Conservation (phyloP, 2,888 invertebrate species). For the Hyppa rectilinea region DNA sequence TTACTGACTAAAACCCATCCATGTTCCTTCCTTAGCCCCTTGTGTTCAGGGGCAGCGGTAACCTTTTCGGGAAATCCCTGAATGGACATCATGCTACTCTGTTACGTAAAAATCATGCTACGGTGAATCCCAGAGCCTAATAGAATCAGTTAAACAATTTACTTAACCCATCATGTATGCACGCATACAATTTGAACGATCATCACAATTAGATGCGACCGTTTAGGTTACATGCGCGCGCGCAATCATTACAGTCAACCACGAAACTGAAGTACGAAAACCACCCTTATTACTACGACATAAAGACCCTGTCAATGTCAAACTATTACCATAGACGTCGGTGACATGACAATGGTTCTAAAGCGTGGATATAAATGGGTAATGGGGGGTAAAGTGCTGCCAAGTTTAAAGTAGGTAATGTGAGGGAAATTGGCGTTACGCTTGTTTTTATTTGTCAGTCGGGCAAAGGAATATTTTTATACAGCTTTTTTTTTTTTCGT, state of each 20-base stretch:
- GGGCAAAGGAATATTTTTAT: background rate
- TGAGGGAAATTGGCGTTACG: background rate
- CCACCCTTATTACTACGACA: background rate
- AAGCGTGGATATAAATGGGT: constrained; percentile 32
- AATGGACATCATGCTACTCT: too few relatives aligned
- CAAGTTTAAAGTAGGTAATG: constrained; percentile 29
- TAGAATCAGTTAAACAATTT: constrained; percentile 19
- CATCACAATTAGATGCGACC: constrained; percentile 46
- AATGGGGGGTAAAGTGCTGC: constrained; percentile 24
- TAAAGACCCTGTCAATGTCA: background rate
- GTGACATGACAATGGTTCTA: background rate
- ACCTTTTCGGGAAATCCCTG: too few relatives aligned
- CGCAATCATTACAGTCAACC: constrained; percentile 37
- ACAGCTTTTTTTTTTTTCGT: too few relatives aligned
- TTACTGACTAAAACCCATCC: too few relatives aligned
- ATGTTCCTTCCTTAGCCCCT: too few relatives aligned
- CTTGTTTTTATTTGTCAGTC: background rate
- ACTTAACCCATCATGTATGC: constrained; percentile 16
- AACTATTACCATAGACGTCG: background rate
- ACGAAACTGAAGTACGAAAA: background rate
- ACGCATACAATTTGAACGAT: constrained; percentile 41
- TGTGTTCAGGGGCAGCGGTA: too few relatives aligned
- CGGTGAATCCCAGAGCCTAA: constrained; percentile 8
- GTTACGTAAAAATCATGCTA: background rate
- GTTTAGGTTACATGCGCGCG: constrained; percentile 50